A percentile compares a stretch with the other conserved stretches of the same genome.
These are phyloP conservation scores for Sclerodermus sp. DNA, from an alignment of 2,888 invertebrate species.

Conservation along the genomic window DNA sequence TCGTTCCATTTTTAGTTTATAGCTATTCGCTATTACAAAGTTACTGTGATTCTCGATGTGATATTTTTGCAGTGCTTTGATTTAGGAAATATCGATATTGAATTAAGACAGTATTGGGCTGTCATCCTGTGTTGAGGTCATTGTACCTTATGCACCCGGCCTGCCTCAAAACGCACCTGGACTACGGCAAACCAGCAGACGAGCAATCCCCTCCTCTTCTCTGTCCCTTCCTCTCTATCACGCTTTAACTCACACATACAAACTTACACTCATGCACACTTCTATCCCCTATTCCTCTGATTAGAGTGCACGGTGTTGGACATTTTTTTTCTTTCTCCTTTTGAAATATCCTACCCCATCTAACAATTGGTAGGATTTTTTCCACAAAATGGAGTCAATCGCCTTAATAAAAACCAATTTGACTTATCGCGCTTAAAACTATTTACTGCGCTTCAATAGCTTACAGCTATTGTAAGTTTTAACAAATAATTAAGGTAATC, in stretches of 20 bases:
- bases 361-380: background rate
- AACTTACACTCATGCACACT: conserved; percentile 1
- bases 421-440: too few relatives aligned
- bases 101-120: background rate
- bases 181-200: conserved; percentile 24
- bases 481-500: background rate
- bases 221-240: conserved; percentile 10
- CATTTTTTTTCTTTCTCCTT: conserved; percentile 23
- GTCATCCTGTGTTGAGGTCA: conserved; percentile 28
- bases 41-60: too few relatives aligned
- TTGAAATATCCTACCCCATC: conserved; percentile 20
- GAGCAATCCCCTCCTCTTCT: conserved; percentile 16
- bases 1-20: too few relatives aligned
- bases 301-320: conserved; percentile 20
- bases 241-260: too few relatives aligned
- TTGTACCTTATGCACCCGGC: conserved; percentile 29
- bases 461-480: too few relatives aligned
- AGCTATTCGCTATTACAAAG: too few relatives aligned
- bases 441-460: too few relatives aligned
- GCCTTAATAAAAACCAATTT: background rate
- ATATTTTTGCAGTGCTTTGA: too few relatives aligned
- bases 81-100: too few relatives aligned
- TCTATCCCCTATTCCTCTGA: conserved; percentile 19
- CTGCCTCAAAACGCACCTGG: conserved; percentile 41
- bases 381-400: conserved; percentile 11